Evolutionary conservation across 1,140 invertebrate genomes (phyloP), one percentile per base, ranked within the genome.

Genomic region (Hyles vespertilio): DNA sequence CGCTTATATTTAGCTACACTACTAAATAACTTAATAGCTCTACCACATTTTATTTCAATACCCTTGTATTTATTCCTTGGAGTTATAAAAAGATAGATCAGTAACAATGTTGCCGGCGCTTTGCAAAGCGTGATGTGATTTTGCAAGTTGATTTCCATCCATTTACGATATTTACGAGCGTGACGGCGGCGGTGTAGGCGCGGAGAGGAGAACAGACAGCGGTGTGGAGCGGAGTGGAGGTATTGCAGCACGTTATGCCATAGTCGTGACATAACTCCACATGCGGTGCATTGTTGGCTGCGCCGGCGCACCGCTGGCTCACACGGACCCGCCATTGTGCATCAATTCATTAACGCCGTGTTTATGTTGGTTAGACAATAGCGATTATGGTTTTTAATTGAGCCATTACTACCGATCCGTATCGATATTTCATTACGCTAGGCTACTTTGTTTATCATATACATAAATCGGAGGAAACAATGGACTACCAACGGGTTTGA

Each of bases 261-360:
- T 22, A 56, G 51, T 69, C 54, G 67, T 69, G 63, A 63, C 60
- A 63, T 70, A 67, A 67, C 55, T 52, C 46, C 22, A 51, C 50
- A 58, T 55, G 47, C 56, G 49, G 57, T 63, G 63, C 59, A 62
- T 67, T 63, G 58, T 63, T 55, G 40, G 32, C 11, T 32, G 59
- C 58, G 59, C 47, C 45, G 52, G 54, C 61, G 56, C 59, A 52
- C 22, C 22, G 22, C 22, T 22, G 22, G 61, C 54, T 62, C 58
- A 59, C 61, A 67, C 57, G 55, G 49, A 52, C 45, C 33, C 60
- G 44, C 49, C 57, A 65, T 65, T 64, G 59, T 64, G 59, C 48
- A 68, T 61, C 65, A 68, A 67, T 65, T 70, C 59, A 70, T 72
- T 64, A 63, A 59, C 44, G n/a, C 36, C 6, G 32, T 3, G 10